phyloP scores from a whole-genome alignment of 1,140 invertebrate species.

The Cotesia vestalis region DNA sequence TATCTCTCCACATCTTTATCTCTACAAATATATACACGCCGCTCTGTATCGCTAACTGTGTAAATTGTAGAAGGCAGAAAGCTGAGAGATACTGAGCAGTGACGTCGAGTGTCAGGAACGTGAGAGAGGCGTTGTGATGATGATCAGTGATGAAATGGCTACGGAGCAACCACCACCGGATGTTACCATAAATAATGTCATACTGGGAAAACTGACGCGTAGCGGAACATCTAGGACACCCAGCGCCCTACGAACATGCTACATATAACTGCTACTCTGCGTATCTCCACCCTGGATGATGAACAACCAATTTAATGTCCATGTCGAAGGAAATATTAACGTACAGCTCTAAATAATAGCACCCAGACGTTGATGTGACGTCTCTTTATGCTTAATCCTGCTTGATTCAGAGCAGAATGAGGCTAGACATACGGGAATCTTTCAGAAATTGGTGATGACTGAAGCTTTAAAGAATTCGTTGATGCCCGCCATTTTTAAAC shows the following conservation, averaged over 20 bases:
- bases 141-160: constrained; percentile 23
- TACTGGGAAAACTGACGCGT: constrained; percentile 40
- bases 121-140: constrained; percentile 28
- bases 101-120: constrained; percentile 24
- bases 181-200: constrained; percentile 25
- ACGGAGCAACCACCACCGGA: constrained; percentile 12
- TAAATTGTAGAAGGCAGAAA: background rate
- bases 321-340: constrained; percentile 20
- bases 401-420: too few relatives aligned
- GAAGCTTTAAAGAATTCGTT: too few relatives aligned
- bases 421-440: too few relatives aligned
- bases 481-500: too few relatives aligned
- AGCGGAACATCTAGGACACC: constrained; percentile 53
- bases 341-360: background rate
- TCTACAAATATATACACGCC: too few relatives aligned
- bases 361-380: constrained; percentile 10
- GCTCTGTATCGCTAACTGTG: background rate
- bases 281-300: constrained; percentile 42
- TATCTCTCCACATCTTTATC: too few relatives aligned
- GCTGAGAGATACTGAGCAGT: constrained; percentile 9
- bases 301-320: constrained; percentile 15
- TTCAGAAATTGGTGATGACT: too few relatives aligned
- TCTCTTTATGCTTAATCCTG: background rate
- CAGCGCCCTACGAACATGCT: constrained; percentile 48
- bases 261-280: too few relatives aligned